phyloP scores from a whole-genome alignment of 2,113 vertebrate species.

The Nesoenas mayeri region DNA sequence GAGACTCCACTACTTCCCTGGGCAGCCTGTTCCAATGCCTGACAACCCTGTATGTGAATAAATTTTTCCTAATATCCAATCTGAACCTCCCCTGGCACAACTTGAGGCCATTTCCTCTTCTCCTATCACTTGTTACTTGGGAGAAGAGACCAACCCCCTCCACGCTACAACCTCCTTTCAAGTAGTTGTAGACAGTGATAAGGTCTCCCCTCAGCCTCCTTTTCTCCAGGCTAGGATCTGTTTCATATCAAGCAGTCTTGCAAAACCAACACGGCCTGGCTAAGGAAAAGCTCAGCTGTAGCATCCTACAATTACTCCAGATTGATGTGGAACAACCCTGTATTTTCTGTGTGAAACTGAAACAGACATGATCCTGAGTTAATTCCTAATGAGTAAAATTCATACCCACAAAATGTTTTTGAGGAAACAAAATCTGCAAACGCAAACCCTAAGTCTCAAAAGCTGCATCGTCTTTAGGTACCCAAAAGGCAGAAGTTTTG shows the following conservation, averaged over 20 bases:
- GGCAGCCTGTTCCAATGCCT: too few relatives aligned
- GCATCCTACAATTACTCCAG: background rate
- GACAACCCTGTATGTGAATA: too few relatives aligned
- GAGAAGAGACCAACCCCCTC: too few relatives aligned
- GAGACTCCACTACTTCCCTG: too few relatives aligned
- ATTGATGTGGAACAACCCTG: background rate
- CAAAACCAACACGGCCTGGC: rapidly evolving
- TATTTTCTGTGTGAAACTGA: background rate
- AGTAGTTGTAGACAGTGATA: too few relatives aligned
- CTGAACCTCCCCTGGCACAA: too few relatives aligned
- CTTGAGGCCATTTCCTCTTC: too few relatives aligned
- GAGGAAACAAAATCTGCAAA: background rate
- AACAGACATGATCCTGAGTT: background rate
- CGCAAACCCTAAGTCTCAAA: background rate
- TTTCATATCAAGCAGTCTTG: background rate
- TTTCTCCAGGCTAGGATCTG: background rate
- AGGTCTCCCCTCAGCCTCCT: too few relatives aligned
- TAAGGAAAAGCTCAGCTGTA: background rate
- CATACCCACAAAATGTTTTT: background rate
- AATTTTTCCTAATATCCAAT: too few relatives aligned
- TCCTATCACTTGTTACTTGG: too few relatives aligned
- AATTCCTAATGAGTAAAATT: background rate
- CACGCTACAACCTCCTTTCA: too few relatives aligned
- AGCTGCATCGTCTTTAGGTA: background rate
- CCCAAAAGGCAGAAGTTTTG: background rate